These are phyloP conservation scores for Hylomyscus alleni DNA, from an alignment of 2,797 vertebrate species.

Conservation along the genomic window DNA sequence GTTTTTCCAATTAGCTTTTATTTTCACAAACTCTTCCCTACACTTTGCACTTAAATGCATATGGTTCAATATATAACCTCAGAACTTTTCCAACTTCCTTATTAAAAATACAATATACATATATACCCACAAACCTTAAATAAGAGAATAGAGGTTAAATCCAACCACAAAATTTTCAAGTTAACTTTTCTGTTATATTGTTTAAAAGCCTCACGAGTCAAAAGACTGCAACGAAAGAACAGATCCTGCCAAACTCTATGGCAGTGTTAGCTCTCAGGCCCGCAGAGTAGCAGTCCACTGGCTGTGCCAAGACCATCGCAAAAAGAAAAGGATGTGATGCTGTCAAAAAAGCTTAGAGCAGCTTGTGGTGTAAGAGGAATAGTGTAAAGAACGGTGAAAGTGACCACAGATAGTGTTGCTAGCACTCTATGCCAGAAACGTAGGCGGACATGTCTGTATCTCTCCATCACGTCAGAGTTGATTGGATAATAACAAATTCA, in stretches of 20 bases:
- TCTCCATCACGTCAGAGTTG: neutral
- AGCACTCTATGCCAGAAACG: neutral
- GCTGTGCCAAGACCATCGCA: constrained; percentile 3
- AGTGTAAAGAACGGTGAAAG: neutral
- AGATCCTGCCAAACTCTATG: neutral
- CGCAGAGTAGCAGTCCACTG: neutral
- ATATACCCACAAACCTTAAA: neutral
- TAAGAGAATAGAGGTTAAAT: neutral
- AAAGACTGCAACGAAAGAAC: neutral
- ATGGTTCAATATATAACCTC: neutral
- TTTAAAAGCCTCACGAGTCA: constrained; percentile 39
- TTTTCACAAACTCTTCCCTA: constrained; percentile 57
- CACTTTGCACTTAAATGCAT: constrained; percentile 14
- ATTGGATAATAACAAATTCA: neutral
- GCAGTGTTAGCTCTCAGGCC: constrained; percentile 17
- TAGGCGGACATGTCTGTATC: no score
- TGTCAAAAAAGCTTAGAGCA: constrained; percentile 29
- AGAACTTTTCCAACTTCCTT: constrained; percentile 22
- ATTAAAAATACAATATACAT: neutral
- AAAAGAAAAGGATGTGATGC: neutral
- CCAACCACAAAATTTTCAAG: neutral
- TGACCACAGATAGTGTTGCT: neutral
- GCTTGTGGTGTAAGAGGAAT: constrained; percentile 3
- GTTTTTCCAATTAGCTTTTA: constrained; percentile 58
- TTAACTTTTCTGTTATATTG: constrained; percentile 30